Base-by-base conservation (phyloP, 2,888 invertebrate genomes). In the Chrysomela aeneicollis region DNA sequence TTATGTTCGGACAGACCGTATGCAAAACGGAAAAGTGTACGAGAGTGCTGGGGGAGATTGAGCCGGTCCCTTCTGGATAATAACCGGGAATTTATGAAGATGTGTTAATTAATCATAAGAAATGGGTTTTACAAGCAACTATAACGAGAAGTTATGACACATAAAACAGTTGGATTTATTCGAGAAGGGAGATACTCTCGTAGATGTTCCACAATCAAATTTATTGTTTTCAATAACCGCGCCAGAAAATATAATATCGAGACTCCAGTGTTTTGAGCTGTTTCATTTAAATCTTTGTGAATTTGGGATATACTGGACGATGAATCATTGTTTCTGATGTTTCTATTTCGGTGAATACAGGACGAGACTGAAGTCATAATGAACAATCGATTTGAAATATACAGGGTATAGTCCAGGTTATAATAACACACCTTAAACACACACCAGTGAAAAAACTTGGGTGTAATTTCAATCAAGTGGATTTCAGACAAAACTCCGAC, bases 81-180 rank as follows among this genome's bases (percentile, higher is more conserved):
- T 74, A 74, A 75, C 73, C 66, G 68, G 72, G 68, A 75, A 77
- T 76, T 77, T 77, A 76, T 75, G 76, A 74, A 74, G 77, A 77
- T 74, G 73, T 75, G 76, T 77, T 77, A 77, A 77, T 77, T 77
- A 77, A 76, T 75, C 77, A 77, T 71, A 71, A 74, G 74, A 71
- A 71, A 70, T 71, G 68, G 70, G 58, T 67, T 69, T 69, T 69
- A 69, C 64, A 69, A 67, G 69, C 67, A 67, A 62, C 69, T 62
- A 64, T 65, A 69, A 71, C 68, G 61, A 65, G 67, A 58, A 71
- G 66, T 71, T 71, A 71, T 68, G 66, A 63, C 64, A 68, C 63
- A 64, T 68, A 68, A 68, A 68, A 66, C 68, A 68, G 66, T 66
- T 35, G 66, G 66, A 68, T 68, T 68, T 68, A 66, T 68, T 60